These are phyloP conservation scores for Agriopis leucophaearia DNA, from an alignment of 2,888 invertebrate genomes.

Conservation along the genomic window DNA sequence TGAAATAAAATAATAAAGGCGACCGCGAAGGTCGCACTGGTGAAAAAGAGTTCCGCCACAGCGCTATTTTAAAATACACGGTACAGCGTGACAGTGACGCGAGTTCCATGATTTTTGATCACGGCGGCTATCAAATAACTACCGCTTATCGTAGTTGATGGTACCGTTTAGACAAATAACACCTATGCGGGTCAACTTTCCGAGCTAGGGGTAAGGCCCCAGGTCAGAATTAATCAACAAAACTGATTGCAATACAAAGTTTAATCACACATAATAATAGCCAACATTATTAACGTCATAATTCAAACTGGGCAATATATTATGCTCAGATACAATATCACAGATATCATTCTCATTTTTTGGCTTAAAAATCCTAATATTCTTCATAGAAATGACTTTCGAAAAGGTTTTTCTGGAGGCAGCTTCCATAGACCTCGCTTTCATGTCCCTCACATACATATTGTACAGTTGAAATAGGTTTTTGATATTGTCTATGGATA, in stretches of 20 bases:
- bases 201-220: too few relatives aligned
- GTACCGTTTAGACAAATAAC: too few relatives aligned
- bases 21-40: too few relatives aligned
- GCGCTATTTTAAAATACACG: too few relatives aligned
- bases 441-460: constrained; percentile 62
- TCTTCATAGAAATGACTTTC: constrained; percentile 59
- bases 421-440: constrained; percentile 44
- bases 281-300: constrained; percentile 38
- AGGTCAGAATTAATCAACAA: background rate
- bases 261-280: constrained; percentile 42
- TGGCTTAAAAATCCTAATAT: constrained; percentile 68
- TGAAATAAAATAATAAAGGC: too few relatives aligned
- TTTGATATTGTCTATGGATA: constrained; percentile 60
- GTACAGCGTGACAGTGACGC: too few relatives aligned
- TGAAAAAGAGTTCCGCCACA: too few relatives aligned
- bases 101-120: too few relatives aligned
- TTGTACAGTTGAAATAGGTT: constrained; percentile 67
- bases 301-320: constrained; percentile 40
- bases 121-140: too few relatives aligned
- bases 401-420: constrained; percentile 73
- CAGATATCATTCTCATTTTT: constrained; percentile 67
- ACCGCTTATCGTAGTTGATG: too few relatives aligned
- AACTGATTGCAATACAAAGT: constrained; percentile 17
- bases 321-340: constrained; percentile 59
- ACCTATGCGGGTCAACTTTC: too few relatives aligned